These are phyloP conservation scores for Spinus pinus DNA, from an alignment of 2,797 vertebrate genomes.

Conservation along the genomic window DNA sequence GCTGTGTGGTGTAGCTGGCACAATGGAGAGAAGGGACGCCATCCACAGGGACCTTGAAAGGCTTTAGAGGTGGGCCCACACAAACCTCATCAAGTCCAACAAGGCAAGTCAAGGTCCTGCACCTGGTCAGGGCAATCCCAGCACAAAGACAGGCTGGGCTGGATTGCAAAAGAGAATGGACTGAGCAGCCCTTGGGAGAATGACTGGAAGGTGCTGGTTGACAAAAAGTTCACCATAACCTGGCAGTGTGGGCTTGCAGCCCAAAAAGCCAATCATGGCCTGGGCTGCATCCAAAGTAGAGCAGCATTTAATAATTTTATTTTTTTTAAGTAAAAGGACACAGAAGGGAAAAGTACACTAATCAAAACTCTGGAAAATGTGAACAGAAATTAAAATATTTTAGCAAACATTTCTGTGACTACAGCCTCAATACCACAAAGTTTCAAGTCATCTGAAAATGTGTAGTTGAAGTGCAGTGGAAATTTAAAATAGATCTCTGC, in stretches of 20 bases:
- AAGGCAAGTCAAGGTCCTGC: neutral
- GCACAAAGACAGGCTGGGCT: neutral
- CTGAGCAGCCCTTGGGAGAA: neutral
- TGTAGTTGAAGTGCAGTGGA: neutral
- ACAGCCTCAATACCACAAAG: neutral
- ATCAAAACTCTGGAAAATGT: neutral
- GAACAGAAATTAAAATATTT: neutral
- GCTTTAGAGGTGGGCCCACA: neutral
- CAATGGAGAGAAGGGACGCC: neutral
- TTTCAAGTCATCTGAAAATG: neutral
- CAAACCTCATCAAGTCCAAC: neutral
- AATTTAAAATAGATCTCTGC: neutral
- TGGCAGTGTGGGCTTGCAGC: neutral
- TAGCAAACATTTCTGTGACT: neutral
- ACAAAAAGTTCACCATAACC: neutral
- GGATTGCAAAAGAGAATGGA: neutral
- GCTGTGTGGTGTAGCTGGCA: neutral
- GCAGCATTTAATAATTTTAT: neutral
- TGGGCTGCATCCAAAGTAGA: neutral
- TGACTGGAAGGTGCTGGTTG: too few relatives aligned
- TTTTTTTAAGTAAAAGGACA: neutral
- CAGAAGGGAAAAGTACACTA: neutral
- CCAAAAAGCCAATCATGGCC: neutral
- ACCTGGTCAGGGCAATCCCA: neutral
- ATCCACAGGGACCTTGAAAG: neutral